phyloP scores from a whole-genome alignment of 2,113 vertebrate genomes.

The Clinocottus analis region DNA sequence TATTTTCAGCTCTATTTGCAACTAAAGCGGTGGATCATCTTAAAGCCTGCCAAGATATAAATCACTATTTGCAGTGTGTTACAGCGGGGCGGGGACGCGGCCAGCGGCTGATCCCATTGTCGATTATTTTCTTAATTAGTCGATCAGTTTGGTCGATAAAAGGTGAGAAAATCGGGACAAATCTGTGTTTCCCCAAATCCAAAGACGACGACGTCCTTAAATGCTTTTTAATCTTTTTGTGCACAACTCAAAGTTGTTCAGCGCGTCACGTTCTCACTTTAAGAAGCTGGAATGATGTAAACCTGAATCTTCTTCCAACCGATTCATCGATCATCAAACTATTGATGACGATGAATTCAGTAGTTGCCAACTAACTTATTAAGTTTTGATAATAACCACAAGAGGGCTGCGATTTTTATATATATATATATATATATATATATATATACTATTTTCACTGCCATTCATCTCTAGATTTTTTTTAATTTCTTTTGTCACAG shows the following conservation, averaged over 20 bases:
- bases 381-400: too few species aligned
- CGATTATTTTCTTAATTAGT: background rate
- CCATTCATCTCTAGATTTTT: background rate
- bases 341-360: background rate
- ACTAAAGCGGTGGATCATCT: slow-evolving; percentile 35
- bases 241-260: background rate
- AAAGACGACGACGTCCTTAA: background rate
- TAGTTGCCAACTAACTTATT: background rate
- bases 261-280: background rate
- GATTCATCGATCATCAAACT: background rate
- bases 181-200: background rate
- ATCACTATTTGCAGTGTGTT: slow-evolving; percentile 18
- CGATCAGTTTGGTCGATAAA: background rate
- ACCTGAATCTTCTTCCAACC: background rate
- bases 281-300: background rate
- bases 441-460: too few species aligned
- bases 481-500: background rate
- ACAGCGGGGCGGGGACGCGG: slow-evolving; percentile 1
- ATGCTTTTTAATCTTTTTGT: background rate
- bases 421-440: too few species aligned
- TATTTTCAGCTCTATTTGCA: slow-evolving; percentile 55
- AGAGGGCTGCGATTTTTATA: too few species aligned
- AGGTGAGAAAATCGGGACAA: background rate
- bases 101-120: background rate
- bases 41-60: slow-evolving; percentile 14